Conservation (phyloP, 2,888 invertebrate species). For the Sinelater perroti region DNA sequence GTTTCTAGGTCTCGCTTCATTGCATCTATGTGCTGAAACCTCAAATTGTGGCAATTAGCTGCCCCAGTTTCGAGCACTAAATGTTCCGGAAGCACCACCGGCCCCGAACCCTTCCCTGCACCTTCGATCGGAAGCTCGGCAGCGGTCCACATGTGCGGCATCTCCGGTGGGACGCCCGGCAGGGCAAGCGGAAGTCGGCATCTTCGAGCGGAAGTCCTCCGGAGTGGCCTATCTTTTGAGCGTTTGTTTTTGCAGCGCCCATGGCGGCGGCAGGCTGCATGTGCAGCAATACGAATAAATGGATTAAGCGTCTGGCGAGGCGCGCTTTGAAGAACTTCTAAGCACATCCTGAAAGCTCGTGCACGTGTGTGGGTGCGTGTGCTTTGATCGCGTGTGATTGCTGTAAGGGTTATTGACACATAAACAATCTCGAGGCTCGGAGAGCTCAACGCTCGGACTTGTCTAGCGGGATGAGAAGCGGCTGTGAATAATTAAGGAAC, state of each 20-base stretch:
- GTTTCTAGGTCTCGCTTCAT: no score
- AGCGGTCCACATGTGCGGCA: constrained; percentile 36
- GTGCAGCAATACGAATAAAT: constrained; percentile 19
- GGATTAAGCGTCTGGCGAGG: constrained; percentile 16
- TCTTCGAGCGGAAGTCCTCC: constrained; percentile 27
- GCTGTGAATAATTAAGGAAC: no score
- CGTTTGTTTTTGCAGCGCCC: constrained; percentile 16
- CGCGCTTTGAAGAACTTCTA: constrained; percentile 3
- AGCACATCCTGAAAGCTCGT: constrained; percentile 4
- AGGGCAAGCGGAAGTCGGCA: constrained; percentile 21
- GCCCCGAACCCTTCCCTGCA: background rate
- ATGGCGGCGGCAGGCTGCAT: no score
- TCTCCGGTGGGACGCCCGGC: constrained; percentile 32
- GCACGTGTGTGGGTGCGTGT: constrained; percentile 10
- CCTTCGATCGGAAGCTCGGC: constrained; percentile 4
- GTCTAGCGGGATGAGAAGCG: no score
- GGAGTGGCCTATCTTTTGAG: constrained; percentile 28
- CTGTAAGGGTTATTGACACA: constrained; percentile 8
- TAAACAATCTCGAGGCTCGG: no score
- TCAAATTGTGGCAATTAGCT: no score
- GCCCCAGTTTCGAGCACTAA: no score
- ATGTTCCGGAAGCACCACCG: no score
- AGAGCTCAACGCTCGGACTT: no score
- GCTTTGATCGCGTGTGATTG: constrained; percentile 5
- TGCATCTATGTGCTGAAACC: no score